Evolutionary conservation across 2,797 vertebrate species (phyloP).

Genomic region (Sebastiscus tertius): DNA sequence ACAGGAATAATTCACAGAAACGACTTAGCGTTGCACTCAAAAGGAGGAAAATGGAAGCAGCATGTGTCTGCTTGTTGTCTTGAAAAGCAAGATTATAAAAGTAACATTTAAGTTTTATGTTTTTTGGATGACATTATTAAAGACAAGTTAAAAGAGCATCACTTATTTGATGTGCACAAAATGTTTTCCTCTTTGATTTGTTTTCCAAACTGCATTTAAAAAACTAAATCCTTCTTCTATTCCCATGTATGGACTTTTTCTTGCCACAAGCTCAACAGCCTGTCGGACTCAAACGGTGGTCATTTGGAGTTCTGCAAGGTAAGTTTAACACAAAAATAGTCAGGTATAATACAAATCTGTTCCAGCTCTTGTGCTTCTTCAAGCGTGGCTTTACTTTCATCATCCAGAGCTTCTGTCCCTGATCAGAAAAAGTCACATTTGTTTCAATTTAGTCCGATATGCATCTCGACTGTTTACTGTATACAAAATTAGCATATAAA

Average conservation of each 20-base stretch:
- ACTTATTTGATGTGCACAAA: neutral
- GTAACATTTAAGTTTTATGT: neutral
- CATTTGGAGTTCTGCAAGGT: neutral
- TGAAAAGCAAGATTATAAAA: neutral
- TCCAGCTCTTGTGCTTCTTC: neutral
- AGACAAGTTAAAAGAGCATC: neutral
- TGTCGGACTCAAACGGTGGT: neutral
- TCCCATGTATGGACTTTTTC: neutral
- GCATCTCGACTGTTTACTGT: neutral
- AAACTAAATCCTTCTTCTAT: neutral
- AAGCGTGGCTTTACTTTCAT: neutral
- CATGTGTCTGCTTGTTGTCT: neutral
- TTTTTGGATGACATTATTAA: neutral
- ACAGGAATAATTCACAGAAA: neutral
- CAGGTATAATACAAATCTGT: neutral
- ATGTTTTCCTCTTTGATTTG: neutral
- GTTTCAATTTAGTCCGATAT: neutral
- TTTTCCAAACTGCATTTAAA: neutral
- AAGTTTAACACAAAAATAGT: neutral
- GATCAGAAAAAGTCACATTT: neutral
- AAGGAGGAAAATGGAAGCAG: neutral
- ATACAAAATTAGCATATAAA: neutral
- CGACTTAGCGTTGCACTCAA: neutral
- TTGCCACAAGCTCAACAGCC: neutral
- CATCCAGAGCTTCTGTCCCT: neutral